These are phyloP conservation scores for Bimastos eiseni DNA, from an alignment of 2,888 invertebrate genomes.

Conservation along the genomic window DNA sequence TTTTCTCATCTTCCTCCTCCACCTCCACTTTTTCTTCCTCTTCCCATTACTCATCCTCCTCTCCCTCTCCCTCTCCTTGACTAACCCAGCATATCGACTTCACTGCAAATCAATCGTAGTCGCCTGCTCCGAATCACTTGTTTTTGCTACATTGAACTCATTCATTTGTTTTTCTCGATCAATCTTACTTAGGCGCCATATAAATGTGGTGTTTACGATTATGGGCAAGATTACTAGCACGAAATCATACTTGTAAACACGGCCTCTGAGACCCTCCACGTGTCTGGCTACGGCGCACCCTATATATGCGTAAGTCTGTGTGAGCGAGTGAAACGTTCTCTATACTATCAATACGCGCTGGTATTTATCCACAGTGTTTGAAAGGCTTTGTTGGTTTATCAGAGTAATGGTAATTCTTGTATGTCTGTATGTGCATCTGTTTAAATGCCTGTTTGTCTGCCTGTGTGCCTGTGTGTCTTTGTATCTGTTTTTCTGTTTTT, in stretches of 20 bases:
- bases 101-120: not conserved
- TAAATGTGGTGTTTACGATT: not conserved
- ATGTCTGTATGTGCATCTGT: not conserved
- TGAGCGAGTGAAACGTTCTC: not conserved
- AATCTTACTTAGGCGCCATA: conserved; percentile 3
- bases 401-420: not conserved
- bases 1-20: too few species aligned
- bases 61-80: not conserved
- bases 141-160: not conserved
- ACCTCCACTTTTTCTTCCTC: too few species aligned
- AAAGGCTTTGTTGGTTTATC: not conserved
- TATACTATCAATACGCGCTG: too few species aligned
- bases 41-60: too few species aligned
- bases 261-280: not conserved
- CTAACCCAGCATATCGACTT: not conserved
- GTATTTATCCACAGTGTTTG: not conserved
- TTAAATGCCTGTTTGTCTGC: not conserved
- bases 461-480: too few species aligned
- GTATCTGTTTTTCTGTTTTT: too few species aligned
- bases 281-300: not conserved
- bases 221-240: not conserved
- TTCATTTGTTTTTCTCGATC: not conserved
- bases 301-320: not conserved
- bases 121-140: not conserved
- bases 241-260: not conserved